Evolutionary conservation across 2,113 vertebrate species (phyloP).

Genomic region (Clarias gariepinus): DNA sequence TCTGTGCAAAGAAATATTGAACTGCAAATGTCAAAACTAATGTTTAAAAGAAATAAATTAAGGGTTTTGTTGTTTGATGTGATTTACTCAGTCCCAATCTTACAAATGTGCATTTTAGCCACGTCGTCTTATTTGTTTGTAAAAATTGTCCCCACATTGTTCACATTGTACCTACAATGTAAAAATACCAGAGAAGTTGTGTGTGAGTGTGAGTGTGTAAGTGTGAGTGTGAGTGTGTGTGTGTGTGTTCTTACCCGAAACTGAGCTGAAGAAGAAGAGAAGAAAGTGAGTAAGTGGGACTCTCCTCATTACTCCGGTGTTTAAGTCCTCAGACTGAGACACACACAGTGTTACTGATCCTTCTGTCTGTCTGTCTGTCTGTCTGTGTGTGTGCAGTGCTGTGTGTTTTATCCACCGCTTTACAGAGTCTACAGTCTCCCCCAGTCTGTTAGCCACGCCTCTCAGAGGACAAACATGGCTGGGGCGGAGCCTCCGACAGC

Average conservation of each 20-base stretch:
- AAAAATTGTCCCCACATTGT: not conserved
- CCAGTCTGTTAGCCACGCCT: not conserved
- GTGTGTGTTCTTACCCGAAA: not conserved
- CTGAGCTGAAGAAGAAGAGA: not conserved
- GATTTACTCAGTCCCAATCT: too few species aligned
- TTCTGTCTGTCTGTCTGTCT: not conserved
- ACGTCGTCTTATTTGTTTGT: not conserved
- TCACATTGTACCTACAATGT: slow-evolving; percentile 7
- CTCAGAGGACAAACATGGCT: not conserved
- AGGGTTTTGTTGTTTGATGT: not conserved
- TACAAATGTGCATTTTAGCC: too few species aligned
- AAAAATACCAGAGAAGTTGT: not conserved
- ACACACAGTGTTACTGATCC: not conserved
- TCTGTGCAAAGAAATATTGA: not conserved
- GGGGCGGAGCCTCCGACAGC: not conserved
- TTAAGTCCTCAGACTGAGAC: not conserved
- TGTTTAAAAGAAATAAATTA: not conserved
- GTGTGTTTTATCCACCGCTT: not conserved
- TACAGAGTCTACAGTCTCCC: not conserved
- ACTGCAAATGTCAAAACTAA: not conserved
- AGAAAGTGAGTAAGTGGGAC: not conserved
- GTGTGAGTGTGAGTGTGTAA: not conserved
- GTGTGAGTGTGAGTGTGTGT: not conserved
- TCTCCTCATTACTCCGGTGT: not conserved
- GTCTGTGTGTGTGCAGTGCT: not conserved